Percentiles rank a stretch among this genome's conserved stretches.
Conservation (phyloP, 2,113 vertebrate species). For the Boleophthalmus pectinirostris region DNA sequence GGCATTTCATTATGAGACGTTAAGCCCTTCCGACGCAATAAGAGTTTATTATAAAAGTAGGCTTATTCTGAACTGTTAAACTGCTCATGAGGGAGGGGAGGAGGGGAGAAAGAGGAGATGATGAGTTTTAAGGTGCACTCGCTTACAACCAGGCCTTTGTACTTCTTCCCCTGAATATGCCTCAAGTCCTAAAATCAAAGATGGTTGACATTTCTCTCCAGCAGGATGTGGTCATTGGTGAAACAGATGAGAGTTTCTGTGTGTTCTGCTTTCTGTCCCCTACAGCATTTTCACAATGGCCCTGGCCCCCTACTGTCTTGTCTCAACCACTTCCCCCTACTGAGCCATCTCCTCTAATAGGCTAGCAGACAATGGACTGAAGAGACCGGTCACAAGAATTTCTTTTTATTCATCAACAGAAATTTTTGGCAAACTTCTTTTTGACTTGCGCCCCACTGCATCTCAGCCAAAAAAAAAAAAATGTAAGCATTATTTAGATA, state of each 20-base stretch:
- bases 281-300: slow-evolving; percentile 4
- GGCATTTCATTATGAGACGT: slow-evolving; percentile 10
- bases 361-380: not conserved
- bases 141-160: slow-evolving; percentile 1
- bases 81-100: not conserved
- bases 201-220: not conserved
- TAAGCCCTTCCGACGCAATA: not conserved
- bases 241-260: slow-evolving; percentile 4
- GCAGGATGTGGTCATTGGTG: not conserved
- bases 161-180: slow-evolving; percentile 1
- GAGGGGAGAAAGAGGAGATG: not conserved
- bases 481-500: too few relatives aligned
- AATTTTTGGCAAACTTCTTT: too few relatives aligned
- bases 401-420: too few relatives aligned
- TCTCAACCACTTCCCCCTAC: not conserved
- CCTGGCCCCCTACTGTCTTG: slow-evolving; percentile 1
- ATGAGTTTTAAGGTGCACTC: slow-evolving; percentile 1
- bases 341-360: not conserved
- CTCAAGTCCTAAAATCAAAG: slow-evolving; percentile 3
- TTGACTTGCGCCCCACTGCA: too few relatives aligned
- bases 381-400: not conserved
- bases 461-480: too few relatives aligned
- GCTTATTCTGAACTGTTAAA: slow-evolving; percentile 4
- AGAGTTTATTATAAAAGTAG: slow-evolving; percentile 10
- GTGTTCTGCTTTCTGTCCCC: not conserved